Base-by-base conservation (phyloP, 2,888 invertebrate genomes). In the Mechanitis messenoides region DNA sequence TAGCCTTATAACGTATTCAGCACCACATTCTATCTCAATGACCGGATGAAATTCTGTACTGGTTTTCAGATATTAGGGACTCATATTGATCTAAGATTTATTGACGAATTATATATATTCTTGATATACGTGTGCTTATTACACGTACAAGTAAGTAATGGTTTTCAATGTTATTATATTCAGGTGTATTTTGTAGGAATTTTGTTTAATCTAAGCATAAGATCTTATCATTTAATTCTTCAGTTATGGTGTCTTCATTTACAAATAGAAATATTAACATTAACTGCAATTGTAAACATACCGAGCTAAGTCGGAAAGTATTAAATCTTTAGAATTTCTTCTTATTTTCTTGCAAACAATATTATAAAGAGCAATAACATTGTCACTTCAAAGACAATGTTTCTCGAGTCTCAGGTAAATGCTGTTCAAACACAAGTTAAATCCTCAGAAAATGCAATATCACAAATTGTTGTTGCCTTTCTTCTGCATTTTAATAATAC, bases 361-460 rank as follows among this genome's bases (percentile, higher is more conserved):
- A 45, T 53, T 53, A 4, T 28, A 46, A 56, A 53, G 33, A 45
- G 33, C 42, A 58, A 53, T 45, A 58, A 58, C 33, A 58, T 42
- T 42, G 58, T 28, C 56, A 57, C 58, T 58, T 53, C 53, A 53
- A 45, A 3, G 58, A 20, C 53, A 58, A 47, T 50, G 5, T 53
- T 45, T 53, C 53, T 6, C 35, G 53, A 58, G 45, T 38, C 38
- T 45, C 42, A 58, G 58, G 53, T 53, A 11, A 3, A 4, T 45
- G 35, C 33, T 33, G 50, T 59, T 60, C 59, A 56, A 55, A 57
- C 63, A 53, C 63, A 59, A 61, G 35, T 35, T 59, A 54, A n/a
- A 46, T 55, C 33, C 46, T 35, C n/a, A 53, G 55, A 59, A 59
- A 62, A 68, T 65, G 68, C 68, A 69, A 69, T 69, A 66, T 65